Percentiles rank a stretch among this genome's conserved stretches.
These are phyloP conservation scores for Xiphias gladius DNA, from an alignment of 2,113 vertebrate genomes.

Conservation along the genomic window DNA sequence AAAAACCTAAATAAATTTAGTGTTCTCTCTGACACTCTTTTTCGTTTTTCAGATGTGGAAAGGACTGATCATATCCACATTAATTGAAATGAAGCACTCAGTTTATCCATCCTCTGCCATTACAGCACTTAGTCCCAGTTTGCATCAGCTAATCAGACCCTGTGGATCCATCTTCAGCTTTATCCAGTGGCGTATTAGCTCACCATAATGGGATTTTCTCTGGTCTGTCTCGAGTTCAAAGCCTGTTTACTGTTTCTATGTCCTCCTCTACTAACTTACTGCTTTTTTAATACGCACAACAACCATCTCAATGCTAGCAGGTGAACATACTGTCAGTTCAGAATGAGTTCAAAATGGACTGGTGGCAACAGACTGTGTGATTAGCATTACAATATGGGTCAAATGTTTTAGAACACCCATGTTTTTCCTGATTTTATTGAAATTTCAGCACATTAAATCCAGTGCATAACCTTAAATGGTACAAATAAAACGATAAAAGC, in stretches of 20 bases:
- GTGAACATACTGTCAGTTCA: constrained; percentile 1
- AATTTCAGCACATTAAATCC: too few species aligned
- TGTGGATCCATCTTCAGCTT: constrained; percentile 22
- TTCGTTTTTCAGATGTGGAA: background rate
- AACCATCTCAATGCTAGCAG: background rate
- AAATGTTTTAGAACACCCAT: too few species aligned
- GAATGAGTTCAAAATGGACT: background rate
- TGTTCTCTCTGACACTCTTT: background rate
- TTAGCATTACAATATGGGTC: too few species aligned
- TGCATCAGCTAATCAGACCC: constrained; percentile 40
- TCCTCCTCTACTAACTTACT: background rate
- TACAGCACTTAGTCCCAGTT: constrained; percentile 5
- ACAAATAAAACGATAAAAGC: too few species aligned
- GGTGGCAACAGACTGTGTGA: background rate
- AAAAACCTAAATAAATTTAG: background rate
- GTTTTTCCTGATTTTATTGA: too few species aligned
- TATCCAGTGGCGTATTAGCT: constrained; percentile 12
- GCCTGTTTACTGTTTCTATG: background rate
- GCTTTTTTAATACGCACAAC: background rate
- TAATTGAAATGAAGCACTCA: constrained; percentile 10
- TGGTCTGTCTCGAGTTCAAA: background rate
- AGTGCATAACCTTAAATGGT: too few species aligned
- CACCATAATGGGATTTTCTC: background rate
- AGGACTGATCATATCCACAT: constrained; percentile 7
- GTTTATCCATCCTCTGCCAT: constrained; percentile 17